A percentile compares a stretch with the other conserved stretches of the same genome.
phyloP scores from a whole-genome alignment of 2,888 invertebrate species.

The Volucella bombylans region DNA sequence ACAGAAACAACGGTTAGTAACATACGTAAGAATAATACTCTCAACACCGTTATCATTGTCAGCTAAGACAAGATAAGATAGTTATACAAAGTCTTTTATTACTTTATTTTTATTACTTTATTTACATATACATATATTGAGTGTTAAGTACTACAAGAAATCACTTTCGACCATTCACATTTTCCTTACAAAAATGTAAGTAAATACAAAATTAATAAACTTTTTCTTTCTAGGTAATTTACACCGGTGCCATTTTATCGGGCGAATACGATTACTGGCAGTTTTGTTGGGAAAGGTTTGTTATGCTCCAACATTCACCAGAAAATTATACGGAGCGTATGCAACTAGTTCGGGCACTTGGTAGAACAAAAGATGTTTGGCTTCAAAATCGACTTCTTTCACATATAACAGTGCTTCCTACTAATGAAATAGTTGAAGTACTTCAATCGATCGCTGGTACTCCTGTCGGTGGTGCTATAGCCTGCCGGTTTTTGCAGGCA shows the following conservation, averaged over 20 bases:
- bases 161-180: too few relatives aligned
- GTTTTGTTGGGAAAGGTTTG: conserved; percentile 82
- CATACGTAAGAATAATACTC: too few relatives aligned
- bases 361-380: conserved; percentile 83
- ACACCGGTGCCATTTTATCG: conserved; percentile 82
- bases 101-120: too few relatives aligned
- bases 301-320: conserved; percentile 79
- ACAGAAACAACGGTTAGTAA: too few relatives aligned
- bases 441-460: conserved; percentile 82
- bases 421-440: conserved; percentile 82
- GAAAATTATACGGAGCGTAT: conserved; percentile 82
- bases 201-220: conserved; percentile 4
- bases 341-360: conserved; percentile 81
- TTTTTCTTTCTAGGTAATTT: conserved; percentile 79
- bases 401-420: conserved; percentile 82
- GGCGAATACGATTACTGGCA: conserved; percentile 83
- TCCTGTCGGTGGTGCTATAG: conserved; percentile 83
- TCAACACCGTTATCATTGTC: too few relatives aligned
- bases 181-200: too few relatives aligned
- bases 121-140: too few relatives aligned
- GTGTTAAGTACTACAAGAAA: too few relatives aligned
- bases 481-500: conserved; percentile 82
- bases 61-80: too few relatives aligned
- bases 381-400: conserved; percentile 82
- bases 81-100: too few relatives aligned